Evolutionary conservation across 92 coral and sea anemone species (phyloP).

Genomic region (Pocillopora grandis): DNA sequence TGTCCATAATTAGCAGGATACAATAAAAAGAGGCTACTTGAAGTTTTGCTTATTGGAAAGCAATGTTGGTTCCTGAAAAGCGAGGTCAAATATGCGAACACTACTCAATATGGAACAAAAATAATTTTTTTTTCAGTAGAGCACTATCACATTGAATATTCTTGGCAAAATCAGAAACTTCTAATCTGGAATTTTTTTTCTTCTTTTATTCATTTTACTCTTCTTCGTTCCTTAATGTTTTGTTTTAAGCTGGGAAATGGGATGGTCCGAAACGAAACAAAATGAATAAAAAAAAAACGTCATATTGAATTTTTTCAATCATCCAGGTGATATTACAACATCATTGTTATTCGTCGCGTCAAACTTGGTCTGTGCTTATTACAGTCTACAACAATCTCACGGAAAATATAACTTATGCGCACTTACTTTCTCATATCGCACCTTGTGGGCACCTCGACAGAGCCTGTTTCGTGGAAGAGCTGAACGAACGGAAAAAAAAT

Average conservation of each 20-base stretch:
- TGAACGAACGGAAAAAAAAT: neutral
- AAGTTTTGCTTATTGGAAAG: neutral
- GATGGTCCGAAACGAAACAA: neutral
- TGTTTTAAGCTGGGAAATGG: neutral
- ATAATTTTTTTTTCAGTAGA: neutral
- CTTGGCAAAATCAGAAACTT: neutral
- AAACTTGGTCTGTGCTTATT: constrained; percentile 21
- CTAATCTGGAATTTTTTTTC: neutral
- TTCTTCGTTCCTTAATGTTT: neutral
- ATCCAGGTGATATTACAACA: constrained; percentile 13
- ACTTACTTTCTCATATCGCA: neutral
- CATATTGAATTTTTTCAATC: constrained; percentile 12
- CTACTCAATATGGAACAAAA: neutral
- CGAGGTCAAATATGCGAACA: constrained; percentile 16
- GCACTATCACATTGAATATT: neutral
- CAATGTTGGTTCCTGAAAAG: constrained; percentile 30
- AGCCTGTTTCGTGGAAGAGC: neutral
- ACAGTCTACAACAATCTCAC: constrained; percentile 26
- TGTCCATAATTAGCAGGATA: constrained; percentile 1
- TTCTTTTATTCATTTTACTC: neutral
- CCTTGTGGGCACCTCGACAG: neutral
- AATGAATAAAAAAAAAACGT: neutral
- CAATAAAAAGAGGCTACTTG: constrained; percentile 5
- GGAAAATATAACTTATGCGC: constrained; percentile 15
- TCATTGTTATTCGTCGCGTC: constrained; percentile 33